Evolutionary conservation across 1,140 invertebrate genomes (phyloP).

Genomic region (Trichonephila clavata): DNA sequence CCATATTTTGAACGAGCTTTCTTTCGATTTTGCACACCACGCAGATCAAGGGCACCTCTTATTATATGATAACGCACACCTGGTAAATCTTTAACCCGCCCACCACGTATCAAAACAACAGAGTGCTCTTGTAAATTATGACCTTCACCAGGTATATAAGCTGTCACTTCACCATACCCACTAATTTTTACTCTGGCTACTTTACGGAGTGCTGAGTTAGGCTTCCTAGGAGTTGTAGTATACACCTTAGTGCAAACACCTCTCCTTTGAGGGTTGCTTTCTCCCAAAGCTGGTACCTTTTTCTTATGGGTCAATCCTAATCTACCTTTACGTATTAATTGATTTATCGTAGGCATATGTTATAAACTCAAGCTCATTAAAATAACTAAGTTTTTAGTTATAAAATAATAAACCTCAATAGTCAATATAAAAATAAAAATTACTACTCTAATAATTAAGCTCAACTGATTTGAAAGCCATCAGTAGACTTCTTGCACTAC

Average conservation of each 20-base stretch:
- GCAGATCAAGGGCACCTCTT: constrained; percentile 94
- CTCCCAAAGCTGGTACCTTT: neutral
- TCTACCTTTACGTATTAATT: no score
- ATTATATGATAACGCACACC: constrained; percentile 97
- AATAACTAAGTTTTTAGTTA: no score
- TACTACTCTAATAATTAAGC: no score
- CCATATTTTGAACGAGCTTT: constrained; percentile 19
- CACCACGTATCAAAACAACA: constrained; percentile 92
- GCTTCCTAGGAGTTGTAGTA: constrained; percentile 90
- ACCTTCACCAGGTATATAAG: constrained; percentile 96
- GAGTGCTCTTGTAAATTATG: constrained; percentile 99
- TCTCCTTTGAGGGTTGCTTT: neutral
- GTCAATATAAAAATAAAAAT: no score
- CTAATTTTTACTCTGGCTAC: constrained; percentile 94
- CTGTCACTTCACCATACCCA: constrained; percentile 89
- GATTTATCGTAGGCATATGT: no score
- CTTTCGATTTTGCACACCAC: constrained; percentile 88
- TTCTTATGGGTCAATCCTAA: no score
- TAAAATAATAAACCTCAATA: no score
- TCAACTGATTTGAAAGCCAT: no score
- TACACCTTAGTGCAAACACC: constrained; percentile 75
- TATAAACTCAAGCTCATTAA: no score
- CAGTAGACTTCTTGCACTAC: no score
- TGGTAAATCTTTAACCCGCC: constrained; percentile 93
- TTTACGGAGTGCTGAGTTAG: constrained; percentile 99